Base-by-base conservation (phyloP, 2,113 vertebrate genomes). In the Poecilia latipinna region DNA sequence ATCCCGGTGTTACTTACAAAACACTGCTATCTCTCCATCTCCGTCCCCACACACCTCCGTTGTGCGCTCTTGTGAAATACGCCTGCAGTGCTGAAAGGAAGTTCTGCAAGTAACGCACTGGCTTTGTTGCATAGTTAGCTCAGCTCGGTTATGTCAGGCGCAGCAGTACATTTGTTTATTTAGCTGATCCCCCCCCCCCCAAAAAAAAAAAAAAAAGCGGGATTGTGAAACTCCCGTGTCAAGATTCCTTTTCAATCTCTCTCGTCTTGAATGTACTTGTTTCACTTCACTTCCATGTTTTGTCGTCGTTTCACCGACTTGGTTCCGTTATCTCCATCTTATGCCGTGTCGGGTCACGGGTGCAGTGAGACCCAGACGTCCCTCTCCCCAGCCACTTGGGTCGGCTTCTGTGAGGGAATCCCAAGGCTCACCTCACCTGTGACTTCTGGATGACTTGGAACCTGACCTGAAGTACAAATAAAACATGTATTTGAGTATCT, bases 181-280 rank as follows among this genome's bases (percentile, higher is more conserved):
- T 17, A 12, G 13, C 12, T 6, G 28, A 26, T 42, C 39, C 28
- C 28, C n/a, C n/a, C n/a, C n/a, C n/a, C n/a, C n/a, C n/a, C n/a
- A 48, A 48, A 62, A 61, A 39, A 37, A 28, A 61, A 39, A 37
- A 28, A 32, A 60, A 61, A 72, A 51, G 12, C 35, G 22, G 28
- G 54, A 24, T 83, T 80, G 73, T 74, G 78, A 82, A 90, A 85
- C n/a, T n/a, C 2, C 35, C 37, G 44, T 3, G 12, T 19, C 3
- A 15, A 39, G 29, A 17, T 61, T 28, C 26, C 12, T 19, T 44
- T 73, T 26, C 12, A 15, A 4, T 31, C 71, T 65, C 12, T 60
- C n/a, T 72, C 24, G 28, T 87, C 90, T 73, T 86, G 90, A 87
- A 70, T 17, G 15, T 71, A 88, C 84, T 85, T 86, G n/a, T 73